Base-by-base conservation (phyloP, 2,888 invertebrate species). In the Syritta pipiens region DNA sequence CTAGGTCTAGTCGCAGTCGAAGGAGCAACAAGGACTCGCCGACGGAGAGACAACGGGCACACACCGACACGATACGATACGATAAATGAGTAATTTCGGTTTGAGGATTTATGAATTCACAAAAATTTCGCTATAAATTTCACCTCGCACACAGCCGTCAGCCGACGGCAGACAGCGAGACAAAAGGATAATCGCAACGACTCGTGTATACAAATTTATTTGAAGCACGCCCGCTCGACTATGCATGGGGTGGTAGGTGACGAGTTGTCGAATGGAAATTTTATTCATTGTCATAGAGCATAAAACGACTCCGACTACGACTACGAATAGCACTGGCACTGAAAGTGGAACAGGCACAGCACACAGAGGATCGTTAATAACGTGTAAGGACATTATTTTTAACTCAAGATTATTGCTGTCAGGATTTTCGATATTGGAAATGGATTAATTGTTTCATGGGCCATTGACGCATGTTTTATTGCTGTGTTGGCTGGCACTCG, bases 391-490 rank as follows among this genome's bases (percentile, higher is more conserved):
- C 74, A 79, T 79, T 79, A 74, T 79, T 74, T 79, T 79, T 74
- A 79, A 79, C 62, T 74, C 55, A 35, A 62, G 72, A 79, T 74
- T 79, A 79, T 57, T 74, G 74, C 67, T 37, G 57, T 67, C 74
- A 67, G 74, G 79, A 74, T 67, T 68, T 74, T 68, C 74, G 79
- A 79, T 74, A 67, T 79, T 74, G 67, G 79, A 72, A 74, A 74
- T 79, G 79, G 79, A 79, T 79, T 79, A 74, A 79, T 79, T 79
- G 79, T 74, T 79, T 79, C 77, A 79, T 79, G 77, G 79, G 48
- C 72, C 72, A 77, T 77, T 77, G 72, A 60, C 60, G 67, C 62
- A 49, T 71, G 49, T 76, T 76, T 71, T 71, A 71, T 57, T 71
- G 71, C 63, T 44, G 55, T 60, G 19, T 24, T 51, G 24, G 32